These are phyloP conservation scores for Drosophila bocqueti DNA, from an alignment of 1,140 invertebrate genomes.

Conservation along the genomic window DNA sequence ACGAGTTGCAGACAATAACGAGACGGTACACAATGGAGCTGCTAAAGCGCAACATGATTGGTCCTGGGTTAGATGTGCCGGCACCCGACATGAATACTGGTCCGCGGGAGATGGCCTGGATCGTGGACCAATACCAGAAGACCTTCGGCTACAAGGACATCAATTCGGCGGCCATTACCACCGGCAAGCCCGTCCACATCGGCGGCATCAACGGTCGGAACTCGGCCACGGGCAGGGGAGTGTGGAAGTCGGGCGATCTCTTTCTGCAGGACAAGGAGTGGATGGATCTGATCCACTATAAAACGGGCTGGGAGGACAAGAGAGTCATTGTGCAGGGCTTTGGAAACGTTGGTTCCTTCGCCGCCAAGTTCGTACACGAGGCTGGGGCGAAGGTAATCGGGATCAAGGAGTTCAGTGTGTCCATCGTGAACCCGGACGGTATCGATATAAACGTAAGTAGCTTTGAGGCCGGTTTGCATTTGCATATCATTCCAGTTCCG, in stretches of 20 bases:
- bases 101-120: slow-evolving; percentile 93
- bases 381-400: slow-evolving; percentile 93
- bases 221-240: slow-evolving; percentile 95
- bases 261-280: slow-evolving; percentile 92
- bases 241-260: slow-evolving; percentile 92
- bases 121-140: slow-evolving; percentile 93
- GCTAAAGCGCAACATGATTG: slow-evolving; percentile 95
- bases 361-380: slow-evolving; percentile 90
- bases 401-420: slow-evolving; percentile 90
- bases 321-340: slow-evolving; percentile 96
- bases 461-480: too few species aligned
- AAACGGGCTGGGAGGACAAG: slow-evolving; percentile 91
- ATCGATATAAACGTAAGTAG: slow-evolving; percentile 90
- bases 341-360: slow-evolving; percentile 94
- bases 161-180: slow-evolving; percentile 93
- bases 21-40: slow-evolving; percentile 93
- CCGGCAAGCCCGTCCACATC: slow-evolving; percentile 93
- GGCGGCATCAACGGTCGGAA: slow-evolving; percentile 93
- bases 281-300: slow-evolving; percentile 90
- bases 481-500: not conserved
- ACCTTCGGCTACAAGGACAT: slow-evolving; percentile 92
- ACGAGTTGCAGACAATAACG: slow-evolving; percentile 95
- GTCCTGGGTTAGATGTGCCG: slow-evolving; percentile 93
- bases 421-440: slow-evolving; percentile 91
- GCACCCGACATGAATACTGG: slow-evolving; percentile 94